A percentile compares a stretch with the other conserved stretches of the same genome.
phyloP scores from a whole-genome alignment of 2,888 invertebrate species.

The Steinernema scapterisci region DNA sequence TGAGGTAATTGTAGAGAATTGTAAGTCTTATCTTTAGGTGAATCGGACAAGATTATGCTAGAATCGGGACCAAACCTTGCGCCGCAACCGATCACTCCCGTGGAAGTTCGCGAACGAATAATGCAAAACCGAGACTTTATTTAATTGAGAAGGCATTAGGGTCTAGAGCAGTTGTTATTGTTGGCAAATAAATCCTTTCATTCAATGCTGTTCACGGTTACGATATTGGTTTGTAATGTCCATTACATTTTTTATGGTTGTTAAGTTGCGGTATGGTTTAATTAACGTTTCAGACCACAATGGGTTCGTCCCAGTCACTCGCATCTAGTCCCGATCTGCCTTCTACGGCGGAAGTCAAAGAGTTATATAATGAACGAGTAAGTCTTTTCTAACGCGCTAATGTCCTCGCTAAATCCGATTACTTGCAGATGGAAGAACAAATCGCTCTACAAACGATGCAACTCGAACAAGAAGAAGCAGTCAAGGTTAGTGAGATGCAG shows the following conservation, averaged over 20 bases:
- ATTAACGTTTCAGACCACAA: not conserved
- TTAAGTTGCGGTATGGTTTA: too few species aligned
- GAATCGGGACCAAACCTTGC: conserved; percentile 33
- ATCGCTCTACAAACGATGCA: conserved; percentile 44
- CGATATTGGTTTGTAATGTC: too few species aligned
- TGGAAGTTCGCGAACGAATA: conserved; percentile 39
- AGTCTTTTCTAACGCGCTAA: not conserved
- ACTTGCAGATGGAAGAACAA: conserved; percentile 44
- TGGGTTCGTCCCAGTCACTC: conserved; percentile 14
- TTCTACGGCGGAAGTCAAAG: not conserved
- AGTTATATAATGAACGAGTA: not conserved
- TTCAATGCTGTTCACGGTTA: too few species aligned
- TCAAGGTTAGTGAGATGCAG: conserved; percentile 43
- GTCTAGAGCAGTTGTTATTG: too few species aligned
- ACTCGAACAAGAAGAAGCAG: conserved; percentile 44
- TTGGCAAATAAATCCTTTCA: too few species aligned
- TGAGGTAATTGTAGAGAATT: too few species aligned
- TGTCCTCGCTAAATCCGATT: not conserved
- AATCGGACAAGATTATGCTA: conserved; percentile 34
- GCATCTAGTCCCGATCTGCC: not conserved
- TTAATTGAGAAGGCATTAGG: too few species aligned
- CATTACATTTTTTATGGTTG: too few species aligned
- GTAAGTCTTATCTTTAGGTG: conserved; percentile 36
- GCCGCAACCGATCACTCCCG: conserved; percentile 32
- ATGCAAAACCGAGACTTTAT: not conserved